These are phyloP conservation scores for Crypturellus tataupa DNA, from an alignment of 2,797 vertebrate genomes.

Conservation along the genomic window DNA sequence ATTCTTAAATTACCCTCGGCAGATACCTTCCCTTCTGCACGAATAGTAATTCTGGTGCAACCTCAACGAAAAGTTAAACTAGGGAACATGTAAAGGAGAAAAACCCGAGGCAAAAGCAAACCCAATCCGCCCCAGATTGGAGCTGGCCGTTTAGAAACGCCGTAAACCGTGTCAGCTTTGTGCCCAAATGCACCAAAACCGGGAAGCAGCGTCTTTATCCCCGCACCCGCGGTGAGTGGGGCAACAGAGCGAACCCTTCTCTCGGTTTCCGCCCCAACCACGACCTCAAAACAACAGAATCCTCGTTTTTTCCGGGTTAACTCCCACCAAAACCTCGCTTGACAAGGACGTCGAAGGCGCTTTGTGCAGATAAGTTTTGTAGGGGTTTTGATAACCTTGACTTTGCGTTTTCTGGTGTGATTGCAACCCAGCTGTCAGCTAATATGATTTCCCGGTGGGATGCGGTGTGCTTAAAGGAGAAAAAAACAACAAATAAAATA, in stretches of 20 bases:
- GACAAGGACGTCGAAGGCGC: neutral
- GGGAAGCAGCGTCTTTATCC: neutral
- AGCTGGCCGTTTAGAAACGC: neutral
- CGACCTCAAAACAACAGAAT: neutral
- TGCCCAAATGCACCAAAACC: rapidly evolving
- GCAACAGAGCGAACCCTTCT: neutral
- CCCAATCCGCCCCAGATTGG: neutral
- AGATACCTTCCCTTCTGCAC: neutral
- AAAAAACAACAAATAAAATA: rapidly evolving
- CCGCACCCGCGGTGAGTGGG: neutral
- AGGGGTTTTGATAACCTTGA: slow-evolving; percentile 78
- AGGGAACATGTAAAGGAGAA: neutral
- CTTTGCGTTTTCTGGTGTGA: slow-evolving; percentile 57
- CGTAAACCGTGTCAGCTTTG: rapidly evolving
- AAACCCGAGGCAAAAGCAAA: neutral
- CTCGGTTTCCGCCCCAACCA: neutral
- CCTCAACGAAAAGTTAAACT: neutral
- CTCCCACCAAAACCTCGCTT: slow-evolving; percentile 8
- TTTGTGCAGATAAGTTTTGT: slow-evolving; percentile 28
- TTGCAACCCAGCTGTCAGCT: neutral
- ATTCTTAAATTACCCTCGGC: neutral
- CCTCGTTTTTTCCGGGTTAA: neutral
- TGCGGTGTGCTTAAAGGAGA: neutral
- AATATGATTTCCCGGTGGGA: neutral
- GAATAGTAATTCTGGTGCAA: neutral